Percentiles rank a stretch among this genome's conserved stretches.
Conservation (phyloP, 2,113 vertebrate species). For the Proteles cristata region DNA sequence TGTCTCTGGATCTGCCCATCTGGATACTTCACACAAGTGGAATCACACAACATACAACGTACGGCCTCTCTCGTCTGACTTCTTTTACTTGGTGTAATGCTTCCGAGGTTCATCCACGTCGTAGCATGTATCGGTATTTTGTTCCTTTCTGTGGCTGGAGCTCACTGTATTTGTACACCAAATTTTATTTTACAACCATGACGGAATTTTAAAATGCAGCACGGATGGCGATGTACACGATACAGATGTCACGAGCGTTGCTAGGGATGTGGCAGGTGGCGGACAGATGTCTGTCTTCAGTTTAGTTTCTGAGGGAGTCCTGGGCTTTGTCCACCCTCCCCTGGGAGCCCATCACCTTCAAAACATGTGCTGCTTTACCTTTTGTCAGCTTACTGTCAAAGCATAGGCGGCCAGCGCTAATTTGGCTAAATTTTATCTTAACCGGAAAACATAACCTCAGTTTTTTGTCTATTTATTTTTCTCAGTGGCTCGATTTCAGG, state of each 20-base stretch:
- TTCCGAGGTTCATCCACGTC: not conserved
- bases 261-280: not conserved
- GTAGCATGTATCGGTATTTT: not conserved
- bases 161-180: not conserved
- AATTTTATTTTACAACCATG: not conserved
- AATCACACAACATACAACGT: accelerated
- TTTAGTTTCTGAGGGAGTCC: not conserved
- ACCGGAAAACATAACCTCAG: not conserved
- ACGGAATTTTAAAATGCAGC: not conserved
- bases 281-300: not conserved
- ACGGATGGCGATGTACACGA: not conserved
- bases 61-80: not conserved
- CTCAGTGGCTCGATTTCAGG: not conserved
- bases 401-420: not conserved
- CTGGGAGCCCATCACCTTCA: not conserved
- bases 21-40: not conserved
- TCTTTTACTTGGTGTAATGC: not conserved
- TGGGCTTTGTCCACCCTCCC: not conserved
- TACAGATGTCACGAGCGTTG: not conserved
- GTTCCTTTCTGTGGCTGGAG: not conserved
- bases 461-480: not conserved
- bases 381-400: not conserved
- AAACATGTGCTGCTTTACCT: not conserved
- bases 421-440: not conserved
- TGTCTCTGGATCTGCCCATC: not conserved